Evolutionary conservation across 2,113 vertebrate species (phyloP).

Genomic region (Sylvietta virens): DNA sequence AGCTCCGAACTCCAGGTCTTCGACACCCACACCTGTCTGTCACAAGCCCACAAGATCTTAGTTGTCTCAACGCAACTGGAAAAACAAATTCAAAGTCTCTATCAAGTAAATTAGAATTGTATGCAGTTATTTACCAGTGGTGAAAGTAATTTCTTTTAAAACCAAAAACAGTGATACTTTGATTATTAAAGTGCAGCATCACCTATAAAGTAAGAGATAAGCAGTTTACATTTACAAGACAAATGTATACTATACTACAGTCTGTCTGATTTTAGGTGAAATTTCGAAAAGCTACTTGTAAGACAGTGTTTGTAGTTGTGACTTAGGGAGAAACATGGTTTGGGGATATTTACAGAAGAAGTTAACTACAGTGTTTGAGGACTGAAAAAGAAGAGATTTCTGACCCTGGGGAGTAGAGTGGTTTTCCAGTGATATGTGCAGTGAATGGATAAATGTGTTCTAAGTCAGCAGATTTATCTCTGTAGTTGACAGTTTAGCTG

Average conservation of each 20-base stretch:
- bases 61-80: not conserved
- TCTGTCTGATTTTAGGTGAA: not conserved
- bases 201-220: not conserved
- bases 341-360: not conserved
- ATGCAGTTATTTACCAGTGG: not conserved
- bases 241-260: not conserved
- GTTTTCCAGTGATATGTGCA: not conserved
- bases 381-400: not conserved
- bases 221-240: not conserved
- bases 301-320: not conserved
- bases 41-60: not conserved
- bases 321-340: not conserved
- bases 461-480: constrained; percentile 40
- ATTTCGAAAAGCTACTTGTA: not conserved
- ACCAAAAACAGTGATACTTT: not conserved
- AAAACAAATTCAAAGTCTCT: not conserved
- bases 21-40: not conserved
- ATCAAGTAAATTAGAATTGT: not conserved
- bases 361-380: not conserved
- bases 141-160: not conserved
- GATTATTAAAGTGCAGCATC: not conserved
- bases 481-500: not conserved
- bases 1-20: not conserved
- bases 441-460: not conserved
- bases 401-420: not conserved